Base-by-base conservation (phyloP, 64 coral and sea anemone genomes). In the Pocillopora verrucosa region DNA sequence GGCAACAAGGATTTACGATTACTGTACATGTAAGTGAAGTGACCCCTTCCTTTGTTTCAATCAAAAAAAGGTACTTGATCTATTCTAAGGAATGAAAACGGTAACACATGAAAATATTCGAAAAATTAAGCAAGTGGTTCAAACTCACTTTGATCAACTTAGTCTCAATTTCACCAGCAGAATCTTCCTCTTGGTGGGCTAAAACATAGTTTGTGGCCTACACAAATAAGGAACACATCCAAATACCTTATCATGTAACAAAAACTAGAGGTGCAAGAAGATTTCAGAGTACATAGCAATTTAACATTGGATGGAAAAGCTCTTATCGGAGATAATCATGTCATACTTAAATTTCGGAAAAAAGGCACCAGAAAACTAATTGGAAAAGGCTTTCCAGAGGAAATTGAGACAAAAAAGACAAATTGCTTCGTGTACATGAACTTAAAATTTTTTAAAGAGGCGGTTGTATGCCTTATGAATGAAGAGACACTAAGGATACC, bases 121-220 rank as follows among this genome's bases (percentile, higher is more conserved):
- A 51, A 51, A 51, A 51, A 51, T 7, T 51, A 7, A 51, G 7
- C 41, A 51, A 51, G 41, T 51, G 41, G 41, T 51, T 51, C 7
- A 51, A 51, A 60, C 80, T 51, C 87, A 98, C 96, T 94, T 98
- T 98, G 34, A 98, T 98, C 20, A 98, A 78, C 19, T 99, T 99
- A 65, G 97, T 99, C 62, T 94, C 88, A 4, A 99, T 79, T 88
- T 99, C 97, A 34, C 97, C 97, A 19, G 88, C 82, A 10, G 97
- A 99, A 78, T 99, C 97, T 88, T 95, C 97, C 36, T 99, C 93
- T 76, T 99, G 97, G 80, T 99, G 93, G 25, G 87, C 61, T 56
- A 99, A 61, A 13, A 92, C 88, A 74, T 99, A 99, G 73, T 93
- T 93, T 70, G 97, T 95, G 59, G 97, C 97, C 97, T 99, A 67